A percentile compares a stretch with the other conserved stretches of the same genome.
These are phyloP conservation scores for Turnix velox DNA, from an alignment of 2,113 vertebrate species.

Conservation along the genomic window DNA sequence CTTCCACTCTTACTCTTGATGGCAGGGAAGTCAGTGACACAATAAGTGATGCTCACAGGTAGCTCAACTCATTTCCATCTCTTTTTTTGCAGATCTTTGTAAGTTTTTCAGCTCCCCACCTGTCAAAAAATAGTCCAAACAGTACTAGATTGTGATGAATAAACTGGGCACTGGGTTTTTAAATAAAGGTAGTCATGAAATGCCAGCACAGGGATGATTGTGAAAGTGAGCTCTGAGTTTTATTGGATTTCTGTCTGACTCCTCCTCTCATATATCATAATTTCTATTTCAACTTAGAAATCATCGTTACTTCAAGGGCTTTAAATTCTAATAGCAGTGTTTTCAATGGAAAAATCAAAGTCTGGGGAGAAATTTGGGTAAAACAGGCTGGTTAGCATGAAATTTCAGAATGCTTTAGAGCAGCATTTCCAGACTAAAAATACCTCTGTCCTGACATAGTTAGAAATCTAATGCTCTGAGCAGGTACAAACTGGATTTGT, in stretches of 20 bases:
- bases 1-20: conserved; percentile 32
- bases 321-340: not conserved
- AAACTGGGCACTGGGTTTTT: not conserved
- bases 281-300: not conserved
- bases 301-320: not conserved
- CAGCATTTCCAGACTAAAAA: conserved; percentile 2
- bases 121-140: not conserved
- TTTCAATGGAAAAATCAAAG: conserved; percentile 13
- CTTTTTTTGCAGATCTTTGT: not conserved
- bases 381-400: conserved; percentile 12
- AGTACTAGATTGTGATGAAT: not conserved
- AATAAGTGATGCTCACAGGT: not conserved
- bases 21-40: not conserved
- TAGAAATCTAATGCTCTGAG: conserved; percentile 1
- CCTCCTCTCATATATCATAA: not conserved
- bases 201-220: not conserved
- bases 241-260: not conserved
- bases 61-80: not conserved
- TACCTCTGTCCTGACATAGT: not conserved
- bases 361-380: not conserved
- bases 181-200: not conserved
- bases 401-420: not conserved
- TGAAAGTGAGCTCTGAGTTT: not conserved
- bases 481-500: conserved; percentile 29
- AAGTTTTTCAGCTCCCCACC: not conserved